These are phyloP conservation scores for Okapia johnstoni DNA, from an alignment of 2,113 vertebrate genomes.

Conservation along the genomic window DNA sequence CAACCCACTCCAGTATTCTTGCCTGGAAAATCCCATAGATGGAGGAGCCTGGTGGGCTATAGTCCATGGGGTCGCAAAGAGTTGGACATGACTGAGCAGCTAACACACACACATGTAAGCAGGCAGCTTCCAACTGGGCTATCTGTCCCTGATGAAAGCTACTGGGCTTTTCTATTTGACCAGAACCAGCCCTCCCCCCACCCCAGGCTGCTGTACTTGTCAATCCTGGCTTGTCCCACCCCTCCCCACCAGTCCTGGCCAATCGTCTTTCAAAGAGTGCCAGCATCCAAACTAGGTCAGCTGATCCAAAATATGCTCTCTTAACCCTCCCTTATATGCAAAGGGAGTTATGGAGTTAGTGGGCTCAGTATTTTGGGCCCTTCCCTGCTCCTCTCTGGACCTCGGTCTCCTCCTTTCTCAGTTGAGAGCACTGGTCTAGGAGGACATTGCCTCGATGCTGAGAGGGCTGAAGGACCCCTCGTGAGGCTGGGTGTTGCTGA, in stretches of 20 bases:
- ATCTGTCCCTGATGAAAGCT: neutral
- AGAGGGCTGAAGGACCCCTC: neutral
- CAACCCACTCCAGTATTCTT: neutral
- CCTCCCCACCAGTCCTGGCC: neutral
- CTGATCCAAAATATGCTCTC: neutral
- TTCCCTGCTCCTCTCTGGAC: neutral
- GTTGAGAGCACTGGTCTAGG: neutral
- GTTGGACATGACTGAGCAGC: neutral
- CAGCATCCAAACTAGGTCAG: neutral
- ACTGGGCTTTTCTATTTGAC: neutral
- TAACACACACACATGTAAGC: neutral
- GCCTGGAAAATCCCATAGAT: neutral
- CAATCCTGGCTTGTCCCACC: neutral
- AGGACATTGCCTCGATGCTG: neutral
- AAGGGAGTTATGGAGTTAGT: neutral
- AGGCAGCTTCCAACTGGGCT: neutral
- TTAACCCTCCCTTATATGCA: neutral
- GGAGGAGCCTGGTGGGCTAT: neutral
- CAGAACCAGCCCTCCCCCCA: neutral
- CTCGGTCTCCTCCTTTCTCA: neutral
- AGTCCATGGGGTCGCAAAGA: neutral
- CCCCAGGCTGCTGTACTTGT: too few relatives aligned
- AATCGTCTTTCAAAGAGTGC: neutral
- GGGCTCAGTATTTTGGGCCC: neutral
- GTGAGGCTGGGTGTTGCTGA: neutral